Evolutionary conservation across 2,888 invertebrate genomes (phyloP), one percentile per base, ranked within the genome.

Genomic region (Eupelmus urozonus): DNA sequence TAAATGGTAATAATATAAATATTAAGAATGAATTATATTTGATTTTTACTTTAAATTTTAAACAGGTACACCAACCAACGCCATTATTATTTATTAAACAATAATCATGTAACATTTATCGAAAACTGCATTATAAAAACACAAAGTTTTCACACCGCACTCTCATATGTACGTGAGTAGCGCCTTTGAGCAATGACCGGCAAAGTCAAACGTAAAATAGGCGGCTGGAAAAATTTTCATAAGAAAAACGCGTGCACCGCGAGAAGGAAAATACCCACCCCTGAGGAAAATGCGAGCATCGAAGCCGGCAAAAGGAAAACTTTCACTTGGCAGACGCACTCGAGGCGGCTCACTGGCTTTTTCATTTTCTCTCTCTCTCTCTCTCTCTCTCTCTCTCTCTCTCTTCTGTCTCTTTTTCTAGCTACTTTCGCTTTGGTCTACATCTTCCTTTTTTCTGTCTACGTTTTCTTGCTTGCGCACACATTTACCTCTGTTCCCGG

Each of bases 261-360:
- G 40, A 57, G 23, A 25, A 57, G 49, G 16, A 45, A 16, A 45
- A 13, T 13, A 45, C 66, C 16, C 16, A 45, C 9, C 45, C 7
- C 45, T 16, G 42, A 49, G 42, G 49, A 5, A 34, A 53, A 63
- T 49, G 34, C 59, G 49, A 66, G 59, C 57, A 34, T 49, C 27
- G 34, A 23, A 42, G 67, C 45, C 16, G 76, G 76, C 62, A 60
- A 53, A 75, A 75, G 67, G 71, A 80, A 78, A 78, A 78, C 78
- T 72, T 76, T 74, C 77, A 62, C 76, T 63, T 72, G 69, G 55
- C 78, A 70, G 75, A 69, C 65, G 70, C 69, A 55, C 78, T 78
- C 67, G 60, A 40, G 65, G n/a, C n/a, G 25, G 60, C 49, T 69
- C 69, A 51, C 53, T 25, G 49, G 70, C 78, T 74, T 74, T 78